Conservation (phyloP, 2,113 vertebrate species). For the Phalacrocorax brasilianus region DNA sequence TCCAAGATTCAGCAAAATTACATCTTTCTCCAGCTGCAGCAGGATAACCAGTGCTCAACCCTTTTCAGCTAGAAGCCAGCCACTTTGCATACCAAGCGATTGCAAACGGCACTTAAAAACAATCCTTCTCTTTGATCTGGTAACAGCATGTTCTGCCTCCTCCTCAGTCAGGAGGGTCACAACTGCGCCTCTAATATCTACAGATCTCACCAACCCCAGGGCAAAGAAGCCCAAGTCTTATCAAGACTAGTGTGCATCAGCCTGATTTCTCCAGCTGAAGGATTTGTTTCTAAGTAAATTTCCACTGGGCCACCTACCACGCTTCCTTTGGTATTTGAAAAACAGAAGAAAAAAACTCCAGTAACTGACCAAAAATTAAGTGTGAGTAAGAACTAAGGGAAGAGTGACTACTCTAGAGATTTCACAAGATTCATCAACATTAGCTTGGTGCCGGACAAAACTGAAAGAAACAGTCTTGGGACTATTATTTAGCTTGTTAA, state of each 20-base stretch:
- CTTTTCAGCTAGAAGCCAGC: not conserved
- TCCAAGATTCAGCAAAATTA: not conserved
- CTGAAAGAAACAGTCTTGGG: not conserved
- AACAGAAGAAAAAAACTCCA: not conserved
- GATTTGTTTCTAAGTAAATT: not conserved
- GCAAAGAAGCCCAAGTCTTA: not conserved
- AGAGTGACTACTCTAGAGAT: not conserved
- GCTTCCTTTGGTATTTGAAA: not conserved
- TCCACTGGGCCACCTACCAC: not conserved
- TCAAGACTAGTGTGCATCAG: not conserved
- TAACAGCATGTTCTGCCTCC: not conserved
- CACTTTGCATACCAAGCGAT: accelerated
- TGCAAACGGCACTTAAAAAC: not conserved
- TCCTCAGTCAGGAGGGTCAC: not conserved
- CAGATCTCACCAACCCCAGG: not conserved
- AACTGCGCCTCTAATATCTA: not conserved
- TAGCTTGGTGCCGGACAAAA: constrained; percentile 6
- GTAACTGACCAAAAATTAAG: constrained; percentile 10
- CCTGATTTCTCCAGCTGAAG: not conserved
- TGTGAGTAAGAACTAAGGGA: not conserved
- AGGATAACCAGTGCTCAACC: not conserved
- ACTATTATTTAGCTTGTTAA: constrained; percentile 3
- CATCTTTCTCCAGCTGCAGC: not conserved
- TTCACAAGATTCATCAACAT: constrained; percentile 14
- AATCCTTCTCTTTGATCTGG: not conserved